Base-by-base conservation (phyloP, 2,797 vertebrate species). In the Spinus olivaceus region DNA sequence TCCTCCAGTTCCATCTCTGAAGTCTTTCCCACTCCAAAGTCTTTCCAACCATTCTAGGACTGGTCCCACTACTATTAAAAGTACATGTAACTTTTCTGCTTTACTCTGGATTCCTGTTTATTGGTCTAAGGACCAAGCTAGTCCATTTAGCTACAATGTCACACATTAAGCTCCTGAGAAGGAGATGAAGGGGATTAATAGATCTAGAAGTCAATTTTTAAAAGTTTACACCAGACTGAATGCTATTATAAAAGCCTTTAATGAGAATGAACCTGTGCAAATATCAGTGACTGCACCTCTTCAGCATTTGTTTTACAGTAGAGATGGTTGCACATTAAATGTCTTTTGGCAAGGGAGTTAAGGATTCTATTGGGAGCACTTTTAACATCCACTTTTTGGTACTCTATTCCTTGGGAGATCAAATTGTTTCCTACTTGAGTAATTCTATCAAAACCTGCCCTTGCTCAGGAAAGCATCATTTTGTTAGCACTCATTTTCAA, bases 201-300 rank as follows among this genome's bases (percentile, higher is more conserved):
- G 76, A 87, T 92, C 25, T 66, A 74, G 72, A 35, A 95, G 81
- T 94, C 88, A 92, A 78, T 91, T 96, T 94, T 92, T 69, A 54
- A 80, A 94, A 92, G 84, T 95, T 95, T 93, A 91, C 72, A 92
- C 54, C 86, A 86, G 57, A 78, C 35, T 47, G 67, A 91, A 94
- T 89, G 69, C 81, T 94, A 88, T 93, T 91, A 88, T 83, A 91
- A 93, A 92, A 90, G 41, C 35, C 76, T 96, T 92, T 94, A 94
- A 92, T 93, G 81, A 96, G 79, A 91, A 93, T 78, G 84, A 88
- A 93, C 94, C 84, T 92, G 54, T 90, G 91, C 76, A 97, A 95
- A 94, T 91, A 96, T 81, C 71, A 94, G 65, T 78, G 82, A 86
- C 17, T 24, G 85, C 46, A 90, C 54, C 65, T 87, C 71, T 93